Conservation (phyloP, 2,797 vertebrate genomes). For the Mionectes olivaceus region DNA sequence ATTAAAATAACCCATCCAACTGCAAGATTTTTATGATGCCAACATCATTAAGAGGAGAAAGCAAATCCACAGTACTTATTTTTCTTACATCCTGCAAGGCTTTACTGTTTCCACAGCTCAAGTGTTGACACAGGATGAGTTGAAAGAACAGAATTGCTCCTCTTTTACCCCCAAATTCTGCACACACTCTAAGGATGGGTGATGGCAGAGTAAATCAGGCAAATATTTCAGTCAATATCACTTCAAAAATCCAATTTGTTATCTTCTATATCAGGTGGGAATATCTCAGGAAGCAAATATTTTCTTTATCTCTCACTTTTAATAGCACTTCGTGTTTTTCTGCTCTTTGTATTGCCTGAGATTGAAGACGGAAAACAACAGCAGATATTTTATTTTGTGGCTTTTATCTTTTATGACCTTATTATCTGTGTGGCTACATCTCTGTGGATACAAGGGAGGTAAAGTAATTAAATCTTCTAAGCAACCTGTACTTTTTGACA, state of each 20-base stretch:
- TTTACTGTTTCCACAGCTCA: background rate
- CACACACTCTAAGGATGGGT: background rate
- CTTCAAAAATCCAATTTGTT: background rate
- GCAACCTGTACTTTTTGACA: background rate
- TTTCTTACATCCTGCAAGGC: background rate
- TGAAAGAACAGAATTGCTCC: background rate
- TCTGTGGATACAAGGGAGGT: background rate
- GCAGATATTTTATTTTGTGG: background rate
- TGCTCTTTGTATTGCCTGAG: background rate
- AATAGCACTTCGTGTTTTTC: background rate
- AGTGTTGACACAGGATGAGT: background rate
- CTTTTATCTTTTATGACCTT: conserved; percentile 27
- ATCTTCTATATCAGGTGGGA: background rate
- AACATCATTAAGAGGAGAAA: background rate
- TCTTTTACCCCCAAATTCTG: background rate
- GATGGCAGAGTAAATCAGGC: background rate
- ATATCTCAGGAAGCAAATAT: background rate
- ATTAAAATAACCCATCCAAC: background rate
- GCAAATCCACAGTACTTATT: background rate
- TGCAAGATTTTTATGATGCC: background rate
- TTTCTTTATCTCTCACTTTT: background rate
- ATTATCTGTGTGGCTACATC: conserved; percentile 16
- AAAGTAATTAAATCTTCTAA: conserved; percentile 36
- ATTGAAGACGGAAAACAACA: conserved; percentile 14
- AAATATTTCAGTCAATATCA: background rate